A percentile compares a stretch with the other conserved stretches of the same genome.
phyloP scores from a whole-genome alignment of 2,888 invertebrate species.

The Drosophila buzzatii region DNA sequence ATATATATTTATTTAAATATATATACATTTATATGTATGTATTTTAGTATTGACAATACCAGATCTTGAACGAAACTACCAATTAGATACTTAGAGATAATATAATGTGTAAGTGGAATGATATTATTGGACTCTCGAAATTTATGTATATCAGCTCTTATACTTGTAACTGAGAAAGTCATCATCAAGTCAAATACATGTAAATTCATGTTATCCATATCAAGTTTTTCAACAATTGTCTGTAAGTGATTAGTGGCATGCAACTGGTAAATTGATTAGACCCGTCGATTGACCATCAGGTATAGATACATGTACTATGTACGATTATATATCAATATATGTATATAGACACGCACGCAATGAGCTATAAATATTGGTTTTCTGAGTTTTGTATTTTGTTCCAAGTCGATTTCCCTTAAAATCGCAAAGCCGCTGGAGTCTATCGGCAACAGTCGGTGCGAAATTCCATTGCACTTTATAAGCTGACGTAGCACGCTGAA shows the following conservation, averaged over 20 bases:
- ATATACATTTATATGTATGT: slow-evolving; percentile 1
- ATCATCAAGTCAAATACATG: slow-evolving; percentile 48
- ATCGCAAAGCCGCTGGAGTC: neutral
- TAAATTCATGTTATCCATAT: slow-evolving; percentile 33
- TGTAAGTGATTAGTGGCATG: slow-evolving; percentile 48
- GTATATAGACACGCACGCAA: slow-evolving; percentile 1
- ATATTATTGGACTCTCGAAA: slow-evolving; percentile 42
- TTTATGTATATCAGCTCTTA: slow-evolving; percentile 54
- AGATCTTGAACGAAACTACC: slow-evolving; percentile 18
- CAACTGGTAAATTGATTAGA: slow-evolving; percentile 50
- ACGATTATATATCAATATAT: neutral
- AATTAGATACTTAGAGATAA: slow-evolving; percentile 22
- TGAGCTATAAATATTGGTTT: slow-evolving; percentile 21
- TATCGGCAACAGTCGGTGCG: slow-evolving; percentile 21
- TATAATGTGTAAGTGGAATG: slow-evolving; percentile 37
- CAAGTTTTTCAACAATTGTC: slow-evolving; percentile 42
- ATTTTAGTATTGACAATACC: slow-evolving; percentile 43
- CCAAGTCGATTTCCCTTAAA: slow-evolving; percentile 47
- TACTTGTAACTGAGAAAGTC: slow-evolving; percentile 50
- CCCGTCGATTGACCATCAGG: slow-evolving; percentile 19
- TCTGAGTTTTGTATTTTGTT: slow-evolving; percentile 32
- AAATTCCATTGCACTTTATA: slow-evolving; percentile 66
- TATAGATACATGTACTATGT: neutral
- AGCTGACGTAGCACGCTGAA: slow-evolving; percentile 62
- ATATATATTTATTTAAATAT: slow-evolving; percentile 7